Percentiles rank a stretch among this genome's conserved stretches.
Evolutionary conservation across 2,888 invertebrate species (phyloP).

Genomic region (Halictus quadricinctus): DNA sequence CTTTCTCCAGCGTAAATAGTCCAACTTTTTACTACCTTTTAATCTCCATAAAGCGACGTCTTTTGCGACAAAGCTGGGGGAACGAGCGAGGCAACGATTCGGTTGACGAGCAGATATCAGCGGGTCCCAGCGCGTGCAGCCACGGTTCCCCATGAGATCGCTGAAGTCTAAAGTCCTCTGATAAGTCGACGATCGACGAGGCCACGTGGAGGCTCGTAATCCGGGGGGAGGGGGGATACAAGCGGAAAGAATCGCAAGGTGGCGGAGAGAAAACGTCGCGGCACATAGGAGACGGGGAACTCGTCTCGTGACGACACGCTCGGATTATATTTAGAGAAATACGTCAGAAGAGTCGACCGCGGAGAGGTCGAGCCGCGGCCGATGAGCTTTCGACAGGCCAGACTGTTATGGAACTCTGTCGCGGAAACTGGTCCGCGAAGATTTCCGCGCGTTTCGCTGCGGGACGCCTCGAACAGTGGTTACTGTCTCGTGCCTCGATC

Average conservation of each 20-base stretch:
- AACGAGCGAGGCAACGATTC: background rate
- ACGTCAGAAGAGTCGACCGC: slow-evolving; percentile 61
- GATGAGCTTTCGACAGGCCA: slow-evolving; percentile 57
- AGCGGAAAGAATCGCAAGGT: slow-evolving; percentile 21
- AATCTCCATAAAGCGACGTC: background rate
- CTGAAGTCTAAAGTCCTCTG: background rate
- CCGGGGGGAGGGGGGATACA: slow-evolving; percentile 3
- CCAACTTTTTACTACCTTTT: background rate
- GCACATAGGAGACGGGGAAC: slow-evolving; percentile 26
- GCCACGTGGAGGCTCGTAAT: slow-evolving; percentile 26
- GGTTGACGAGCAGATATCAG: background rate
- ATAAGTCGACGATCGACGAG: background rate
- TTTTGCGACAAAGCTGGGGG: background rate
- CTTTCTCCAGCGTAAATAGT: background rate
- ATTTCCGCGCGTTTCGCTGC: slow-evolving; percentile 12
- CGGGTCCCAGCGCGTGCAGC: background rate
- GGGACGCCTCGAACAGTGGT: background rate
- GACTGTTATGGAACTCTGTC: slow-evolving; percentile 59
- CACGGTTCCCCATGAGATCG: background rate
- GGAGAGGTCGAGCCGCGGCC: slow-evolving; percentile 51
- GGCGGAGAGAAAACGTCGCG: slow-evolving; percentile 12
- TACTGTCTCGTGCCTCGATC: background rate
- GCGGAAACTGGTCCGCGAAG: slow-evolving; percentile 40
- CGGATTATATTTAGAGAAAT: slow-evolving; percentile 72
- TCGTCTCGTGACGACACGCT: slow-evolving; percentile 58